phyloP scores from a whole-genome alignment of 2,888 invertebrate genomes.

The Tuberolachnus salignus region DNA sequence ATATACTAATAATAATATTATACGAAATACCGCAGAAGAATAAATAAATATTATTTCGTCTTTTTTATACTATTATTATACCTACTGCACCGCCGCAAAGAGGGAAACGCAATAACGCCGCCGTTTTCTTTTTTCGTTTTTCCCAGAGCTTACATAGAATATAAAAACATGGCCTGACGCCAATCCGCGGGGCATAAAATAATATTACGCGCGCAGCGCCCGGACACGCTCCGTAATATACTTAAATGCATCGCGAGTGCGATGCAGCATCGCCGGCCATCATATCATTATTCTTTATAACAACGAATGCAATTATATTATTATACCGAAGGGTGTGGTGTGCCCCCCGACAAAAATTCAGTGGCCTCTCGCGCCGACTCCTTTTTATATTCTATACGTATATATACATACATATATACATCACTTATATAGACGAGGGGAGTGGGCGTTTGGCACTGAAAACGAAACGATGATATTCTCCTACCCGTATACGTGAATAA shows the following conservation, averaged over 20 bases:
- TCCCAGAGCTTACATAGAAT: slow-evolving; percentile 11
- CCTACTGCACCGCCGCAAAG: no score
- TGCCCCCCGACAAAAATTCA: slow-evolving; percentile 46
- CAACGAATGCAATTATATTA: slow-evolving; percentile 52
- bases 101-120: slow-evolving; percentile 11
- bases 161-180: slow-evolving; percentile 33
- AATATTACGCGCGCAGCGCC: not conserved
- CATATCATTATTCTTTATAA: slow-evolving; percentile 31
- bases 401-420: no score
- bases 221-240: slow-evolving; percentile 30
- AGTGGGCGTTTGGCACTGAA: slow-evolving; percentile 57
- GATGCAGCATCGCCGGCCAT: no score
- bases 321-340: slow-evolving; percentile 47
- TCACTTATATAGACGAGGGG: slow-evolving; percentile 29
- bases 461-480: slow-evolving; percentile 55
- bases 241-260: slow-evolving; percentile 37
- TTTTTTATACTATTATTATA: no score
- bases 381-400: no score
- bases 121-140: no score
- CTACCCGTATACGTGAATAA: slow-evolving; percentile 55
- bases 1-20: slow-evolving; percentile 30
- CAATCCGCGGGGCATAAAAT: slow-evolving; percentile 39
- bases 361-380: slow-evolving; percentile 36
- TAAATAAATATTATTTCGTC: no score
- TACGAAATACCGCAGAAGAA: no score